Conservation (phyloP, 2,888 invertebrate genomes). For the Melipona beecheii region DNA sequence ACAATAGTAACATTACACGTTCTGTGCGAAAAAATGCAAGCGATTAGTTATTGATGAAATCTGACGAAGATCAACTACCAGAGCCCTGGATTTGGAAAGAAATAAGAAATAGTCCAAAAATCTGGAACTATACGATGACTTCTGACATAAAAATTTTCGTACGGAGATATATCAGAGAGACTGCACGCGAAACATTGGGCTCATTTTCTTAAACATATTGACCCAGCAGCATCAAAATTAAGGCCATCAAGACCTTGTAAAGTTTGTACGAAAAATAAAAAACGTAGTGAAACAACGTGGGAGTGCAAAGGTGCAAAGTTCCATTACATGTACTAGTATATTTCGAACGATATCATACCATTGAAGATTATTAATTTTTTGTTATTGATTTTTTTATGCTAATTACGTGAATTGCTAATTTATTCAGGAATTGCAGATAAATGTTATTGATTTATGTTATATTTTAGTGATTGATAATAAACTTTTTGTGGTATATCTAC, state of each 20-base stretch:
- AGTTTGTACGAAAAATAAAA: background rate
- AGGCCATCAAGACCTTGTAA: background rate
- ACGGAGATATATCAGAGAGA: slow-evolving; percentile 29
- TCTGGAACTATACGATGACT: slow-evolving; percentile 36
- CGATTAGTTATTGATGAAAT: slow-evolving; percentile 38
- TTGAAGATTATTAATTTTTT: background rate
- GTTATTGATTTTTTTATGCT: too few species aligned
- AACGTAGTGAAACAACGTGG: background rate
- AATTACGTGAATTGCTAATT: too few species aligned
- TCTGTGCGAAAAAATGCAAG: slow-evolving; percentile 11
- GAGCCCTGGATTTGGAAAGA: slow-evolving; percentile 28
- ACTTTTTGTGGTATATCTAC: too few species aligned
- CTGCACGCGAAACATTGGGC: slow-evolving; percentile 7
- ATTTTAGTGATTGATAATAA: too few species aligned
- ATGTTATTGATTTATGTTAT: too few species aligned
- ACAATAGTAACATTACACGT: slow-evolving; percentile 29
- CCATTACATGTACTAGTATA: background rate
- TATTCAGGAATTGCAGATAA: too few species aligned
- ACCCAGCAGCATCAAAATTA: background rate
- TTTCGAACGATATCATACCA: background rate
- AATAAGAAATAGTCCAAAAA: slow-evolving; percentile 37
- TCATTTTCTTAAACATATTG: slow-evolving; percentile 17
- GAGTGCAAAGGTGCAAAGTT: too few species aligned
- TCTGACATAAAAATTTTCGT: slow-evolving; percentile 30
- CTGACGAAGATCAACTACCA: slow-evolving; percentile 37